A percentile compares a stretch with the other conserved stretches of the same genome.
Conservation (phyloP, 2,113 vertebrate genomes). For the Anoplopoma fimbria region DNA sequence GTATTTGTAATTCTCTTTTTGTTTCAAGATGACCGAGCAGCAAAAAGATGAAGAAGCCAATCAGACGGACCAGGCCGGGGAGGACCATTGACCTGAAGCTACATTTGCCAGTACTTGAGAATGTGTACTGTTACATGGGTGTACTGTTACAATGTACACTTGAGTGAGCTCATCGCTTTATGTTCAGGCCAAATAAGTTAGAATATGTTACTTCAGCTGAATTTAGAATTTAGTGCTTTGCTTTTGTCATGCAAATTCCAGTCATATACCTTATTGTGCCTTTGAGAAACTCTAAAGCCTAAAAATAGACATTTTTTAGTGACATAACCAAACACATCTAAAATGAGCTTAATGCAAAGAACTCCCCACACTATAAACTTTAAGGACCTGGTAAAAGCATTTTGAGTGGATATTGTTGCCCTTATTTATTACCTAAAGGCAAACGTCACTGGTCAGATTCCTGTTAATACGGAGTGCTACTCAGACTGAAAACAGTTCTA, state of each 20-base stretch:
- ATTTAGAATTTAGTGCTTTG: neutral
- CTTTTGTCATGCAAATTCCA: neutral
- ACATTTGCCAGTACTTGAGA: neutral
- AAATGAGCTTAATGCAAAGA: neutral
- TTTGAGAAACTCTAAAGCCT: neutral
- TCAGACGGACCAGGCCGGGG: neutral
- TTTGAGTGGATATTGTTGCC: neutral
- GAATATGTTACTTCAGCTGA: neutral
- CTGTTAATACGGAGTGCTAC: too few relatives aligned
- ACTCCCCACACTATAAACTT: neutral
- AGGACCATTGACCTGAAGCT: neutral
- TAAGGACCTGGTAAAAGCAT: neutral
- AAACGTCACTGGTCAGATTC: too few relatives aligned
- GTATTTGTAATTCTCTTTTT: neutral
- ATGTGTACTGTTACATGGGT: too few relatives aligned
- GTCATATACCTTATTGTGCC: neutral
- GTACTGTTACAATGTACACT: neutral
- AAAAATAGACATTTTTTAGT: neutral
- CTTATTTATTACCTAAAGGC: neutral
- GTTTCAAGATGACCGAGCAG: neutral
- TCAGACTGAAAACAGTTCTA: neutral
- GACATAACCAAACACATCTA: neutral
- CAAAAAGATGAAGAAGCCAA: neutral
- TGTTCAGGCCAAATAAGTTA: neutral
- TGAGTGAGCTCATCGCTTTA: neutral